Evolutionary conservation across 1,140 invertebrate genomes (phyloP), one percentile per base, ranked within the genome.

Genomic region (Diachasmimorpha longicaudata): DNA sequence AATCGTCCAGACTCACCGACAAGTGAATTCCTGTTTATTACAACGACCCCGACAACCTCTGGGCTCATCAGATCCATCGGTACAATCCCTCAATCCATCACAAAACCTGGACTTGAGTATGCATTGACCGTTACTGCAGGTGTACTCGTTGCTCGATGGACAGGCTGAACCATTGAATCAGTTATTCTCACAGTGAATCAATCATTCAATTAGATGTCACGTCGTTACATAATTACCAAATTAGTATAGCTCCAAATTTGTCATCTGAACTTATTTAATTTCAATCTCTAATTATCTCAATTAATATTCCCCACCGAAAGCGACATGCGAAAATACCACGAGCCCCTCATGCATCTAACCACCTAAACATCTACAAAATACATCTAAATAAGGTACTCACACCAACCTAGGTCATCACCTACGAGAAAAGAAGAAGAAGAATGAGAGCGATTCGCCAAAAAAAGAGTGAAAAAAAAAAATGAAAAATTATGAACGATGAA

Each of bases 21-120:
- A 91, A 78, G 85, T 89, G 82, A 87, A 90, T 82, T 91, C 90
- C 68, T 91, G 87, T 79, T 88, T 87, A 78, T 90, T 90, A 82
- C 91, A 92, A 42, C 84, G 80, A 80, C 89, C 85, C 85, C 87
- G 79, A 78, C 93, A 93, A 25, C 92, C 92, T 72, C 90, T 85
- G 11, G 91, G 90, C 83, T 95, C 93, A 83, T 95, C 93, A 1
- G 92, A 92, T 72, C 90, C 90, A 84, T 94, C 95, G 39, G 82
- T 80, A 81, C 93, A 94, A 79, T 94, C 92, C 19, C 84, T 81
- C 68, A 89, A 85, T 31, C 92, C 91, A 83, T 94, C 93, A 80
- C 93, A 94, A 82, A 93, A 92, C 46, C 89, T 88, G 52, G 87
- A 84, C 75, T 89, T 87, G 14, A 87, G 83, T 79, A 94, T 91